These are phyloP conservation scores for Orussus abietinus DNA, from an alignment of 1,140 invertebrate species.

Conservation along the genomic window DNA sequence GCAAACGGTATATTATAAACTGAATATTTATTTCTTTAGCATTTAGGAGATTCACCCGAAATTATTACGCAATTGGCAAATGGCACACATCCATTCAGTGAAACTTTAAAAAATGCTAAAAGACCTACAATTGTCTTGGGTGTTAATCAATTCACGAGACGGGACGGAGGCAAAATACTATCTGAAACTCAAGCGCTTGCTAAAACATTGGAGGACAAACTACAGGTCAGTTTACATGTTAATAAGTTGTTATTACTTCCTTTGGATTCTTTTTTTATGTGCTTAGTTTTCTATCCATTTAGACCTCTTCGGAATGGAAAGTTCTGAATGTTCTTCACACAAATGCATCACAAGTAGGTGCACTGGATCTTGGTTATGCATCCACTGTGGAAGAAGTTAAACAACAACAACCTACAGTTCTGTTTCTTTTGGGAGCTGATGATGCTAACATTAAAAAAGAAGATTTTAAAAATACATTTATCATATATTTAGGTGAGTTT, in stretches of 20 bases:
- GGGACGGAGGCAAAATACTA: conserved; percentile 76
- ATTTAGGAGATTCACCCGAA: conserved; percentile 76
- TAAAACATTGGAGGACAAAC: conserved; percentile 51
- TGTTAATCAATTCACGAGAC: conserved; percentile 72
- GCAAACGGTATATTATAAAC: conserved; percentile 1
- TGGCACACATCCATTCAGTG: conserved; percentile 73
- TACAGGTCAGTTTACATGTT: conserved; percentile 34
- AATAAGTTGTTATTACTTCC: conserved; percentile 7
- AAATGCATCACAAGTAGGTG: conserved; percentile 90
- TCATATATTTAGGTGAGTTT: conserved; percentile 88
- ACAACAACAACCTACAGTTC: conserved; percentile 69
- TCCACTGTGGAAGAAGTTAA: conserved; percentile 71
- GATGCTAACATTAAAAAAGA: conserved; percentile 72
- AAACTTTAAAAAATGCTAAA: conserved; percentile 74
- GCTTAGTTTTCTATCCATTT: conserved; percentile 12
- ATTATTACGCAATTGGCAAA: conserved; percentile 70
- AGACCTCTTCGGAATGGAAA: conserved; percentile 62
- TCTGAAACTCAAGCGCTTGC: conserved; percentile 72
- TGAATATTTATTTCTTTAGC: conserved; percentile 51
- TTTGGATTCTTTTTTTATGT: not conserved
- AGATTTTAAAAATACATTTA: conserved; percentile 79
- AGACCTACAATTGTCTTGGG: conserved; percentile 91
- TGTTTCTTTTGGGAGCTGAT: conserved; percentile 93
- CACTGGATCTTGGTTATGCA: conserved; percentile 91
- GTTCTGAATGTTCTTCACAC: conserved; percentile 89